Conservation (phyloP, 1,140 invertebrate species). For the Nomia melanderi region DNA sequence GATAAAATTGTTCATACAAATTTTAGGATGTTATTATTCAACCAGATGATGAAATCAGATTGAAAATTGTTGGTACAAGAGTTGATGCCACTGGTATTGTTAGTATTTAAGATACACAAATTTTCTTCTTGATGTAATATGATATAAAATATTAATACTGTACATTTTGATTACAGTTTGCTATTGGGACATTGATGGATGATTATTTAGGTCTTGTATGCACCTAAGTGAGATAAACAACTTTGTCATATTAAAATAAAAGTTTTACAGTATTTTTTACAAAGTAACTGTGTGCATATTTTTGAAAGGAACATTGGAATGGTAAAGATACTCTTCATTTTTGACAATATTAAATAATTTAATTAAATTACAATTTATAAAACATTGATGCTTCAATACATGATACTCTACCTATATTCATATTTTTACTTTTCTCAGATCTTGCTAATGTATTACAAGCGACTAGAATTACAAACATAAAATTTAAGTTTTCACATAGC, state of each 20-base stretch:
- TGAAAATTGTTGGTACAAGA: slow-evolving; percentile 99
- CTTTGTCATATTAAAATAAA: slow-evolving; percentile 1
- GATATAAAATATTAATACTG: slow-evolving; percentile 37
- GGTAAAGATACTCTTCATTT: not conserved
- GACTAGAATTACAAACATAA: not conserved
- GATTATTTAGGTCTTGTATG: slow-evolving; percentile 89
- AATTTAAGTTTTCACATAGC: not conserved
- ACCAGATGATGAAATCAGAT: slow-evolving; percentile 98
- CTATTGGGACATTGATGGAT: slow-evolving; percentile 99
- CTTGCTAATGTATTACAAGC: not conserved
- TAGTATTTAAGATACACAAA: slow-evolving; percentile 78
- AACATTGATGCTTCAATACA: not conserved
- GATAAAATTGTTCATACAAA: slow-evolving; percentile 37
- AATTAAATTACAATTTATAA: not conserved
- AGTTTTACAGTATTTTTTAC: not conserved
- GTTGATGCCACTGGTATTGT: slow-evolving; percentile 97
- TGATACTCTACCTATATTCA: not conserved
- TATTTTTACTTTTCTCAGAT: not conserved
- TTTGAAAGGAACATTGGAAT: too few relatives aligned
- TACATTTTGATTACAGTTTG: slow-evolving; percentile 89
- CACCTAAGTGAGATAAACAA: slow-evolving; percentile 42
- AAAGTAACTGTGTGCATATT: too few relatives aligned
- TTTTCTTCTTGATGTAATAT: slow-evolving; percentile 28
- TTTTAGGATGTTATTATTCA: slow-evolving; percentile 95
- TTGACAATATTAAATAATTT: not conserved